Evolutionary conservation across 2,888 invertebrate species (phyloP).

Genomic region (Heliothis peltigera): DNA sequence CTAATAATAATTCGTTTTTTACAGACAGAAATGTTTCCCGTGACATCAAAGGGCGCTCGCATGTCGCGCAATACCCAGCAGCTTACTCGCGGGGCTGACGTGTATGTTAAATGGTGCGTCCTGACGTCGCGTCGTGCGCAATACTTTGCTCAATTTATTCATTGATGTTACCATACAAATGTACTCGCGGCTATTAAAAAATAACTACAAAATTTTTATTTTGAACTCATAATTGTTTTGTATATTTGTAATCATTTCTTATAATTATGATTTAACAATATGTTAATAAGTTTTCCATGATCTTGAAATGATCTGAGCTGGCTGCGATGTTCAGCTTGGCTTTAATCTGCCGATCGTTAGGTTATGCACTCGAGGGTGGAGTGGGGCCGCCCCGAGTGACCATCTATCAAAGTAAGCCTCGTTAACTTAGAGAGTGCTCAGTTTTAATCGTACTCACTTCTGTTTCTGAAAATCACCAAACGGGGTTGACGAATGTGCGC

Average conservation of each 20-base stretch:
- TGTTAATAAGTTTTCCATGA: slow-evolving; percentile 59
- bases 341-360: slow-evolving; percentile 60
- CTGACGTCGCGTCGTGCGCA: slow-evolving; percentile 9
- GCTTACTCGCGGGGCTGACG: slow-evolving; percentile 40
- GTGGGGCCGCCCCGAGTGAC: slow-evolving; percentile 60
- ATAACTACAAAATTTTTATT: neutral
- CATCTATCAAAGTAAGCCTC: slow-evolving; percentile 76
- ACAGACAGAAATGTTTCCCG: slow-evolving; percentile 57
- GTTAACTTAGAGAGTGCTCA: slow-evolving; percentile 72
- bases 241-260: too few relatives aligned
- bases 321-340: slow-evolving; percentile 57
- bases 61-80: slow-evolving; percentile 45
- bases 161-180: slow-evolving; percentile 32
- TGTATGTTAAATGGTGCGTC: slow-evolving; percentile 55
- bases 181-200: slow-evolving; percentile 12
- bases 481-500: slow-evolving; percentile 67
- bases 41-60: slow-evolving; percentile 63
- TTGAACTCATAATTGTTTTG: neutral
- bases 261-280: slow-evolving; percentile 2
- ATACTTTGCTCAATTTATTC: slow-evolving; percentile 14
- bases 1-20: slow-evolving; percentile 67
- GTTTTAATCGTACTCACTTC: slow-evolving; percentile 72
- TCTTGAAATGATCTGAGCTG: slow-evolving; percentile 51
- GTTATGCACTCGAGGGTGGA: slow-evolving; percentile 57
- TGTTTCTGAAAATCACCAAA: slow-evolving; percentile 65